A percentile compares a stretch with the other conserved stretches of the same genome.
Evolutionary conservation across 2,888 invertebrate genomes (phyloP).

Genomic region (Eumerus sabulonum): DNA sequence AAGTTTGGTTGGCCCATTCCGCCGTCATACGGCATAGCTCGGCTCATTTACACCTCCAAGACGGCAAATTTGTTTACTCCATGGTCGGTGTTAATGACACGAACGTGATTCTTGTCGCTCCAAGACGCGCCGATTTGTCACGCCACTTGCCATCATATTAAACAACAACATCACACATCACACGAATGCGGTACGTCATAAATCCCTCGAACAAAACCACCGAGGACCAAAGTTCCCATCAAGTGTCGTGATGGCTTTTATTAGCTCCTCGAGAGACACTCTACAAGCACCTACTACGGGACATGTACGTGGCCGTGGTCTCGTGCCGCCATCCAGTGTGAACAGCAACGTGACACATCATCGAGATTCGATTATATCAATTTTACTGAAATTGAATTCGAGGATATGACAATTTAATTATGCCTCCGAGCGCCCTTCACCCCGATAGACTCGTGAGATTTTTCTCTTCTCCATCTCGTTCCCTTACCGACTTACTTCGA

Average conservation of each 20-base stretch:
- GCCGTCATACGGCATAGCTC: background rate
- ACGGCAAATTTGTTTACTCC: background rate
- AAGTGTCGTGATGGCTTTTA: too few species aligned
- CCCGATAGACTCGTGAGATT: slow-evolving; percentile 25
- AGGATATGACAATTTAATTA: slow-evolving; percentile 66
- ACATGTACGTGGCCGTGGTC: background rate
- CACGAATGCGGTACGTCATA: too few species aligned
- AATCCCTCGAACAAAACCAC: too few species aligned
- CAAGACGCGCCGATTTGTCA: slow-evolving; percentile 12
- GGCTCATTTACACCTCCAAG: slow-evolving; percentile 28
- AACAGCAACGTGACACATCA: slow-evolving; percentile 62
- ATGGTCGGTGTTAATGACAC: slow-evolving; percentile 23
- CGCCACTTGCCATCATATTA: too few species aligned
- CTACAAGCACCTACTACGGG: too few species aligned
- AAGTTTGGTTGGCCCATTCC: too few species aligned
- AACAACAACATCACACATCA: too few species aligned
- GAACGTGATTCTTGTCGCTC: slow-evolving; percentile 27
- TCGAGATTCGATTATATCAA: slow-evolving; percentile 64
- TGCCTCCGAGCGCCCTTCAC: slow-evolving; percentile 36
- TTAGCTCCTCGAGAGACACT: too few species aligned
- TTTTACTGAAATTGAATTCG: slow-evolving; percentile 60
- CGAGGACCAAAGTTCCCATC: too few species aligned
- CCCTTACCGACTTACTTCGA: background rate
- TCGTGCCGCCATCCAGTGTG: slow-evolving; percentile 44
- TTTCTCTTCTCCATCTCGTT: background rate